Conservation (phyloP, 2,888 invertebrate species). For the Callyntrura sp. region DNA sequence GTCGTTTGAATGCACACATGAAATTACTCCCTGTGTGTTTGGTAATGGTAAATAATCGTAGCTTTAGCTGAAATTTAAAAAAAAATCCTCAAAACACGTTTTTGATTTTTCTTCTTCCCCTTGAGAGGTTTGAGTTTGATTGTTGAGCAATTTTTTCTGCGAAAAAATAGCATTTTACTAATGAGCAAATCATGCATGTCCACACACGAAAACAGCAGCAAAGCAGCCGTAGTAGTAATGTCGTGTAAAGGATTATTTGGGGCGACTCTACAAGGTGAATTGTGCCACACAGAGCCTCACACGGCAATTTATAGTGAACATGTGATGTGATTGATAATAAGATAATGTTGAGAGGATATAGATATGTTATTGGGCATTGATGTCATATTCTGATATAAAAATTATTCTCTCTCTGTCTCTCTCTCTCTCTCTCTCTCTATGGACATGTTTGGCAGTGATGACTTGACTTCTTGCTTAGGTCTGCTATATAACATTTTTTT, state of each 20-base stretch:
- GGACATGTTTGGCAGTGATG: slow-evolving; percentile 18
- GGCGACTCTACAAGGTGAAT: slow-evolving; percentile 54
- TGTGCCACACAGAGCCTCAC: slow-evolving; percentile 57
- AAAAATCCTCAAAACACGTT: slow-evolving; percentile 45
- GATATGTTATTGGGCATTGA: too few species aligned
- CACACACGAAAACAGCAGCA: not conserved
- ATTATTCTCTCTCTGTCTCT: too few species aligned
- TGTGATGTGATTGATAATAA: not conserved
- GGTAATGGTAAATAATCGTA: too few species aligned
- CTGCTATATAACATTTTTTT: too few species aligned
- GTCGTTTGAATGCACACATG: too few species aligned
- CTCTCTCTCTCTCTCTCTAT: too few species aligned
- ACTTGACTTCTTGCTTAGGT: not conserved
- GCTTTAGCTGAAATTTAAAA: not conserved
- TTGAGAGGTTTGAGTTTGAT: too few species aligned
- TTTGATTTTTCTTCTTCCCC: slow-evolving; percentile 13
- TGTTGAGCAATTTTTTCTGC: not conserved
- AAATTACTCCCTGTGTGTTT: too few species aligned
- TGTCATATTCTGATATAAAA: too few species aligned
- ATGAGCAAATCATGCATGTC: slow-evolving; percentile 74
- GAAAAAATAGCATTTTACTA: slow-evolving; percentile 44
- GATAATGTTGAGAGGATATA: too few species aligned
- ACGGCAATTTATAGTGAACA: slow-evolving; percentile 1
- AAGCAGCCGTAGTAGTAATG: too few species aligned
- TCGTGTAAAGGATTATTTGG: not conserved